Evolutionary conservation across 2,113 vertebrate genomes (phyloP).

Genomic region (Carollia perspicillata): DNA sequence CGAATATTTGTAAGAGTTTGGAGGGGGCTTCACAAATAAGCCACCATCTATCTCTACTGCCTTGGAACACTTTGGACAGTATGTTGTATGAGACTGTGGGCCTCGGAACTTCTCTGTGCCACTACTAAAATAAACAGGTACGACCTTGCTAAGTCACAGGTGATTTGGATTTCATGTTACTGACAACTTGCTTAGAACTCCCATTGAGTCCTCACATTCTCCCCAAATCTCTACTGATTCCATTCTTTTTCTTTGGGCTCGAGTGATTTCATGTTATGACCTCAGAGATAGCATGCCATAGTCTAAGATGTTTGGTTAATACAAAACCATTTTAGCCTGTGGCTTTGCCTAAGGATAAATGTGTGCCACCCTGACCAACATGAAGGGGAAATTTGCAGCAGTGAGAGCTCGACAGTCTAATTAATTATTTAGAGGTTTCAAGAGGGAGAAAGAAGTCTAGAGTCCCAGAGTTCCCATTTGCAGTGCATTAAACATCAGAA

Average conservation of each 20-base stretch:
- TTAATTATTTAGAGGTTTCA: slow-evolving; percentile 73
- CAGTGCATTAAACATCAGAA: slow-evolving; percentile 60
- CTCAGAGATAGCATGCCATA: slow-evolving; percentile 52
- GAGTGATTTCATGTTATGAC: slow-evolving; percentile 54
- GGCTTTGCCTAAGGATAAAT: slow-evolving; percentile 74
- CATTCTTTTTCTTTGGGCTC: slow-evolving; percentile 16
- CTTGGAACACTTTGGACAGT: neutral
- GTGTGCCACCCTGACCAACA: neutral
- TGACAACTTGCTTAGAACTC: slow-evolving; percentile 48
- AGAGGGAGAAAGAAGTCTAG: slow-evolving; percentile 39
- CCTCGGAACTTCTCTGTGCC: slow-evolving; percentile 20
- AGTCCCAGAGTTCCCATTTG: slow-evolving; percentile 57
- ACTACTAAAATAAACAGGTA: slow-evolving; percentile 42
- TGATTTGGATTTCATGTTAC: slow-evolving; percentile 54
- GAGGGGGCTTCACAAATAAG: neutral
- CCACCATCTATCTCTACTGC: neutral
- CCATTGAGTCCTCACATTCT: neutral
- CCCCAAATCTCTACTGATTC: neutral
- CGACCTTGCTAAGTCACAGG: slow-evolving; percentile 28
- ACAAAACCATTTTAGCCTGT: slow-evolving; percentile 64
- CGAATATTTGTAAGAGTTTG: neutral
- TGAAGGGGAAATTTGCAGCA: slow-evolving; percentile 55
- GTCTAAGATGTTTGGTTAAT: slow-evolving; percentile 65
- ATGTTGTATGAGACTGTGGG: neutral
- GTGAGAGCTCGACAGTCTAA: slow-evolving; percentile 52